Base-by-base conservation (phyloP, 2,797 vertebrate genomes). In the Onychomys leucogaster region DNA sequence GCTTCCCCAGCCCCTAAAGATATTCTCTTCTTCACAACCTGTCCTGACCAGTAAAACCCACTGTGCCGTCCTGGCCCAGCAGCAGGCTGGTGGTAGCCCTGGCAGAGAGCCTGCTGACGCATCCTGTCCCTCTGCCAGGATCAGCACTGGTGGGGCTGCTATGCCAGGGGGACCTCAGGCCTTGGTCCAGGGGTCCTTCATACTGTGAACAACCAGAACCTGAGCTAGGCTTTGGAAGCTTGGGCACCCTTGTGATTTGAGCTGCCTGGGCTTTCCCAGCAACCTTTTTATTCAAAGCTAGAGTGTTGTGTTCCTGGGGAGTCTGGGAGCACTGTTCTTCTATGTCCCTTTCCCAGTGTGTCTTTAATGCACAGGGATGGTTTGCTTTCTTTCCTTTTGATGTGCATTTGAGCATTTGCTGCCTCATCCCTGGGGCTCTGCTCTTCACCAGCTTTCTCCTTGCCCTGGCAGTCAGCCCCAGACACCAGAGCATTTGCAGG, bases 1-100 rank as follows among this genome's bases (percentile, higher is more conserved):
- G 3, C 0, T 8, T 11, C 11, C 21, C 1, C 16, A 3, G 0
- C 7, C 9, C n/a, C 1, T 13, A 1, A 52, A 10, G 19, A 4
- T 6, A 1, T 6, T 85, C 29, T 14, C 19, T 84, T 41, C 32
- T 63, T 11, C 6, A 55, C 63, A 14, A 27, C 3, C n/a, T 0
- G 2, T 37, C 16, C 37, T 77, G 43, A 84, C n/a, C 71, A 46
- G 69, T n/a, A 52, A 81, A 11, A 10, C 65, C 71, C n/a, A 6
- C 23, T 46, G 2, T 77, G 5, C 5, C n/a, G 0, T 52, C 34
- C 43, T 73, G 34, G 49, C 13, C 32, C 27, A 37, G 89, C 34
- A 73, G 46, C 14, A 55, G 19, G 19, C 0, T 37, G 29, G n/a
- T 17, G 6, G 55, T 77, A 5, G 67, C 46, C n/a, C 11, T 5